These are phyloP conservation scores for Scomber japonicus DNA, from an alignment of 2,113 vertebrate genomes.

Conservation along the genomic window DNA sequence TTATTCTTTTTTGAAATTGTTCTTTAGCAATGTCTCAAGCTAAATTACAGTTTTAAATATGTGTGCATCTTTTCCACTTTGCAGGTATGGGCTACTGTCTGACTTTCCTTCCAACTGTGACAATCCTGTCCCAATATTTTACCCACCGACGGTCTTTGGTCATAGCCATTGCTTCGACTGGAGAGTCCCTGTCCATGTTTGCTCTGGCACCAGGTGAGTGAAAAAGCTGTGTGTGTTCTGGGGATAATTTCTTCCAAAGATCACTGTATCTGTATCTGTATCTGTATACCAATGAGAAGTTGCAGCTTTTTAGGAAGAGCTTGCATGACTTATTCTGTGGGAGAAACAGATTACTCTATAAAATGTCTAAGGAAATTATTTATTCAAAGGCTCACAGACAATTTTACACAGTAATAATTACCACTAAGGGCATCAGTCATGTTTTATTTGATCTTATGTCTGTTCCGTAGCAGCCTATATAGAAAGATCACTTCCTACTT, in stretches of 20 bases:
- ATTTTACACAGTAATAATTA: too few species aligned
- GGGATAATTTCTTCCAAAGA: too few species aligned
- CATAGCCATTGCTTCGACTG: slow-evolving; percentile 93
- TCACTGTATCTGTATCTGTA: too few species aligned
- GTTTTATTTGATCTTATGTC: too few species aligned
- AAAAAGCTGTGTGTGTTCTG: too few species aligned
- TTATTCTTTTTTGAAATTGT: neutral
- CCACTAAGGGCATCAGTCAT: neutral
- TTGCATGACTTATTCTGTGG: too few species aligned
- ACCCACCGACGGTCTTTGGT: slow-evolving; percentile 90
- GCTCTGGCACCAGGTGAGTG: slow-evolving; percentile 93
- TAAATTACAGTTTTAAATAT: neutral
- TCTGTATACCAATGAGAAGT: too few species aligned
- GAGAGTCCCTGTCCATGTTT: slow-evolving; percentile 95
- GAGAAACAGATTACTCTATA: too few species aligned
- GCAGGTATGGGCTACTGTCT: slow-evolving; percentile 95
- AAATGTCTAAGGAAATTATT: too few species aligned
- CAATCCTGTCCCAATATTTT: slow-evolving; percentile 97
- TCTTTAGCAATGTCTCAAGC: neutral
- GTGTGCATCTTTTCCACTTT: slow-evolving; percentile 18
- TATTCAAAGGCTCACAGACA: too few species aligned
- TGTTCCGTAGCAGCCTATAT: neutral
- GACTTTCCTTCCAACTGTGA: slow-evolving; percentile 95
- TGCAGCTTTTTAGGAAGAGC: too few species aligned
- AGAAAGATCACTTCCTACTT: neutral